Evolutionary conservation across 2,113 vertebrate species (phyloP), one percentile per base, ranked within the genome.

Genomic region (Lycocorax pyrrhopterus): DNA sequence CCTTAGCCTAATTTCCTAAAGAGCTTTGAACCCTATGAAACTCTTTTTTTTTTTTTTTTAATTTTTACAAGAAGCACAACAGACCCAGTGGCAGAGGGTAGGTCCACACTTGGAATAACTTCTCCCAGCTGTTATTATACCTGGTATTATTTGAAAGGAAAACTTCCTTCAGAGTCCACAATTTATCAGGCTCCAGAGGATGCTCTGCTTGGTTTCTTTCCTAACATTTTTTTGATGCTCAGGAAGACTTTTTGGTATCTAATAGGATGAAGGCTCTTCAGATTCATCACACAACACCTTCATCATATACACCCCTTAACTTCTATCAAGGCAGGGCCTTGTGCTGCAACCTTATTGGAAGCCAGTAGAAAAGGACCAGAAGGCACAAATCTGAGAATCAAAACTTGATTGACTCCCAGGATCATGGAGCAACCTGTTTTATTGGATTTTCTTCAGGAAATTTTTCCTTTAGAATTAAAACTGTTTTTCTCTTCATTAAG

Each of bases 131-230:
- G 53, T 33, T 33, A 0, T 43, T 51, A 4, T 5, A 23, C 32
- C 2, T 21, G 14, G 4, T 30, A 16, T 33, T 30, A n/a, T 4
- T 27, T 19, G 41, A 52, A 94, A 67, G 12, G 4, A n/a, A 80
- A 80, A 12, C 2, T n/a, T 73, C 16, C 37, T 37, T 75, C 26
- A 33, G 23, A 26, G 12, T 15, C 58, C 2, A 5, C 0, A 1
- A 8, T 33, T 49, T 35, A 9, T 41, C 33, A n/a, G 21, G 26
- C 17, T 20, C 8, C 10, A 41, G 21, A 85, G 32, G 35, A 37
- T 2, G 4, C 3, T 23, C 72, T 14, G 2, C 8, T 66, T 33
- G 12, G 12, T 25, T 93, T 53, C 21, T 67, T 56, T 43, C 35
- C 22, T 29, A 60, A 30, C 0, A 12, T 19, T 25, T 22, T 39